Base-by-base conservation (phyloP, 2,888 invertebrate genomes). In the Homarus gammarus region DNA sequence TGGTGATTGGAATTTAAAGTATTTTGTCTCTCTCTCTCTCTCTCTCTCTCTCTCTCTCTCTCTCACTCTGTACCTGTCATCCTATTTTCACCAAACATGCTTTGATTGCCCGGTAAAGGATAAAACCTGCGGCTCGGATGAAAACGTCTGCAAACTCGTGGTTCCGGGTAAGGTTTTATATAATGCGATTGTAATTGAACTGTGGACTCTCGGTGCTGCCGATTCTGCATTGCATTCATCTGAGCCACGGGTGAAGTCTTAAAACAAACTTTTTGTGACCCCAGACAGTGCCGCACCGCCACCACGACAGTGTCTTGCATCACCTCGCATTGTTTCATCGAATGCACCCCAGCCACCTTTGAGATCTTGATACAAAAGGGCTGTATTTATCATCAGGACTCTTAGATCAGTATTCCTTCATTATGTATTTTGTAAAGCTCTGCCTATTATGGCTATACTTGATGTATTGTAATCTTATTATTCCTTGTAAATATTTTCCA, bases 251-350 rank as follows among this genome's bases (percentile, higher is more conserved):
- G 78, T 86, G 49, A 79, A 68, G 12, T 68, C 75, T 36, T 70
- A 51, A n/a, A 49, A 22, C 77, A 78, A 49, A 75, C 77, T 44
- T 61, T 77, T 75, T 78, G 82, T 87, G 82, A 83, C 77, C 75
- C 40, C 82, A 87, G 87, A 82, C 82, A 82, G 87, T 87, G 87
- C 82, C 87, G 87, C 87, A 83, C 82, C 82, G 72, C 87, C 87
- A 87, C 75, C 84, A 84, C 75, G 81, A 87, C 87, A 81, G 82
- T 82, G 82, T 88, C 83, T 84, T 88, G 84, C 88, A 83, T 88
- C 83, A 84, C 88, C 88, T 88, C 84, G 88, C 84, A 88, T 84
- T 61, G 83, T 77, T 88, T 84, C 88, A 83, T 77, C 84, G 83
- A 88, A 61, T 44, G 77, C 75, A 87, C 83, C 88, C 75, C 83